phyloP scores from a whole-genome alignment of 1,140 invertebrate genomes.

The Drosophila seguyi region DNA sequence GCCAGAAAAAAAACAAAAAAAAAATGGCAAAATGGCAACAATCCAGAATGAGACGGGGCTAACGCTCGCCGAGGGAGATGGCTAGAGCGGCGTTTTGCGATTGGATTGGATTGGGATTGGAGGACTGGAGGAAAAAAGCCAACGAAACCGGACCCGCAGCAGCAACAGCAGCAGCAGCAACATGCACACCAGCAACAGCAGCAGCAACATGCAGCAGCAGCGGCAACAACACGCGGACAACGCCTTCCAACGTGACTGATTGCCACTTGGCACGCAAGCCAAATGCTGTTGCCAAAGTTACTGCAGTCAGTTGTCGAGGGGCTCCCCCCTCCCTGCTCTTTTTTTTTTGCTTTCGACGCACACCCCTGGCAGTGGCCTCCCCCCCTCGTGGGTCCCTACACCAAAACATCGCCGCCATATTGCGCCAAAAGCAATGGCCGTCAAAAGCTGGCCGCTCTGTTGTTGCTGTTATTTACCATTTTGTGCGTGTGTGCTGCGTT shows the following conservation, averaged over 20 bases:
- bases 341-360: neutral
- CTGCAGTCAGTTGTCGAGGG: constrained; percentile 36
- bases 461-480: constrained; percentile 63
- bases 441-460: constrained; percentile 40
- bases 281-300: constrained; percentile 46
- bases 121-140: constrained; percentile 38
- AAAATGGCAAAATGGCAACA: constrained; percentile 71
- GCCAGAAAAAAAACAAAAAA: too few species aligned
- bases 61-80: constrained; percentile 15
- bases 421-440: constrained; percentile 75
- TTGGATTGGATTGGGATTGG: constrained; percentile 54
- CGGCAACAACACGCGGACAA: constrained; percentile 57
- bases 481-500: constrained; percentile 72
- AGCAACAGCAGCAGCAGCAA: constrained; percentile 18
- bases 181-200: constrained; percentile 8
- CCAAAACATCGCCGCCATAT: constrained; percentile 57
- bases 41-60: constrained; percentile 12
- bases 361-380: neutral
- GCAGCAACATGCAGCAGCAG: constrained; percentile 15
- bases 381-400: neutral
- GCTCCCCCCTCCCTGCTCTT: neutral
- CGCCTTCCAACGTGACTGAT: constrained; percentile 79
- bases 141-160: constrained; percentile 56
- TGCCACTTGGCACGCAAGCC: constrained; percentile 79
- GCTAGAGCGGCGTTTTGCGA: constrained; percentile 62